Base-by-base conservation (phyloP, 2,113 vertebrate species). In the Triplophysa dalaica region DNA sequence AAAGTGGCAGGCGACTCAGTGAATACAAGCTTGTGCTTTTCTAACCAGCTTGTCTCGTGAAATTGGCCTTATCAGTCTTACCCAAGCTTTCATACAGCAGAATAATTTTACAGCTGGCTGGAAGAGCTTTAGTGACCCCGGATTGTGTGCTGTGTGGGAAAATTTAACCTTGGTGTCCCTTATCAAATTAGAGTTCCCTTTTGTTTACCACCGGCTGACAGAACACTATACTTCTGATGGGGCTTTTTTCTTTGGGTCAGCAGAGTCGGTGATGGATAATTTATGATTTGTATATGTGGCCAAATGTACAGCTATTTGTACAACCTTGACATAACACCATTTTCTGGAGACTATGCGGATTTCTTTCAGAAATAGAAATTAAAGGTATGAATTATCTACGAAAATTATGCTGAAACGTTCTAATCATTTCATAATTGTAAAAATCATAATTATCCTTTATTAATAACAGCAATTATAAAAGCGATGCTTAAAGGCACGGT, bases 151-250 rank as follows among this genome's bases (percentile, higher is more conserved):
- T 74, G 70, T 22, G 62, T 52, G 70, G 61, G 70, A 74, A 77
- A n/a, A 16, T 81, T 73, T 68, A 73, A 80, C 62, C 68, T 82
- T 52, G 63, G 68, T 78, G 78, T 69, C 69, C 78, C 75, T 81
- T 58, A 70, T 81, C 74, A 80, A 83, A 83, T 85, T 78, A 83
- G 67, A 80, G 74, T 68, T 65, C 60, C 62, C 74, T 67, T 60
- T 85, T 82, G 81, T 80, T 82, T 78, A 78, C 78, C 43, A 63
- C 26, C 72, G 48, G 73, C 67, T 58, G 69, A 73, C 69, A 66
- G 29, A 74, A 66, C 63, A 48, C 33, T 21, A 45, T 66, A 77
- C 78, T 67, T 33, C 14, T 67, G 69, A 69, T 33, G 63, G 75
- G 61, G 19, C 24, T 43, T 70, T 52, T 63, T 65, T 70, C 65